Evolutionary conservation across 2,888 invertebrate species (phyloP), one percentile per base, ranked within the genome.

Genomic region (Ophion ventricosus): DNA sequence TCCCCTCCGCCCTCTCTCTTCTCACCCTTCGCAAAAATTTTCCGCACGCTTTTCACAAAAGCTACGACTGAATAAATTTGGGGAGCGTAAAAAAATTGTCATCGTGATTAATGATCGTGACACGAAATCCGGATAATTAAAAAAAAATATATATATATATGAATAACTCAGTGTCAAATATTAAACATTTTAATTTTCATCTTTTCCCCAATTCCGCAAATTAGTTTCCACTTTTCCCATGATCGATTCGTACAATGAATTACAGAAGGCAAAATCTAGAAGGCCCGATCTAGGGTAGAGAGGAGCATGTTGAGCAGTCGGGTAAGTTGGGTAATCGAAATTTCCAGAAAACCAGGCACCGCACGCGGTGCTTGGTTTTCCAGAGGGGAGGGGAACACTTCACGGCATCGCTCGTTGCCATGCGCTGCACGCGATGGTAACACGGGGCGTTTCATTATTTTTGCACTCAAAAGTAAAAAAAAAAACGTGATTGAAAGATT

Each of bases 1-100:
- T 1, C 11, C 14, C 11, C 29, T 29, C n/a, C n/a, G n/a, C 29
- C 25, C 25, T 43, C 35, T 72, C n/a, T 26, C 70, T 40, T 35
- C 67, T 61, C n/a, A 23, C 23, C 56, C 29, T 57, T 40, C 17
- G 29, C 49, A 23, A 66, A 74, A 66, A 80, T 80, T 67, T 66
- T 64, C 74, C 35, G 25, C 73, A 29, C 61, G 56, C 78, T 69
- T 63, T 70, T 64, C 75, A 26, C 76, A 61, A 76, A 76, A 63
- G 56, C 63, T 64, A 8, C 76, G 26, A 5, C 25, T 49, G 66
- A 76, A 81, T 76, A 70, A n/a, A 56, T 76, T 73, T 66, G 72
- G 72, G 63, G 14, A 79, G 1, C 26, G 20, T n/a, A 66, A 80
- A 64, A 72, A 23, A 26, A 57, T 40, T 10, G n/a, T 8, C 14